A percentile compares a stretch with the other conserved stretches of the same genome.
Evolutionary conservation across 2,797 vertebrate genomes (phyloP).

Genomic region (Alauda arvensis): DNA sequence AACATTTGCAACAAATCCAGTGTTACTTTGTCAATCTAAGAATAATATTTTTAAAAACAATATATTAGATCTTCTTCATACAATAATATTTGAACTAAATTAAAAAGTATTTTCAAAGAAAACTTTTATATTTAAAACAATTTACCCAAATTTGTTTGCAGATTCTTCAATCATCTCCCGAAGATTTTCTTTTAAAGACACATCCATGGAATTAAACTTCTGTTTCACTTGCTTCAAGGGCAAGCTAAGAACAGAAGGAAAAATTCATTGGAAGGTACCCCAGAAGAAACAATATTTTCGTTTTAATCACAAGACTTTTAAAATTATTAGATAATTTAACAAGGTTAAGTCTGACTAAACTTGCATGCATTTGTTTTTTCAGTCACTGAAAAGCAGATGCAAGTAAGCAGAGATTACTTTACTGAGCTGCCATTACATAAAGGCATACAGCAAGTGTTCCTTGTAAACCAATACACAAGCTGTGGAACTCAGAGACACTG

Average conservation of each 20-base stretch:
- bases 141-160: constrained; percentile 94
- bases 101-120: background rate
- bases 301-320: background rate
- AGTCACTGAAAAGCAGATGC: background rate
- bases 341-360: background rate
- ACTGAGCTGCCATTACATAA: background rate
- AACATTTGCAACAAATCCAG: background rate
- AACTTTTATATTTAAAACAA: background rate
- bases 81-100: background rate
- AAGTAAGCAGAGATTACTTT: background rate
- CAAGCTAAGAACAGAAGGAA: constrained; percentile 70
- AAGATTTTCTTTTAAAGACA: constrained; percentile 93
- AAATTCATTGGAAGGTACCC: background rate
- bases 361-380: background rate
- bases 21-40: background rate
- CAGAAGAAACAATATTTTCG: background rate
- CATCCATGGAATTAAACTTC: constrained; percentile 95
- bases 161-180: constrained; percentile 95
- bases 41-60: background rate
- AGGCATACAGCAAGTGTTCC: background rate
- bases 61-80: background rate
- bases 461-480: background rate
- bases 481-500: background rate
- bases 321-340: background rate
- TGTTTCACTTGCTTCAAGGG: constrained; percentile 94